phyloP scores from a whole-genome alignment of 2,888 invertebrate genomes.

The Punctoribates punctum region DNA sequence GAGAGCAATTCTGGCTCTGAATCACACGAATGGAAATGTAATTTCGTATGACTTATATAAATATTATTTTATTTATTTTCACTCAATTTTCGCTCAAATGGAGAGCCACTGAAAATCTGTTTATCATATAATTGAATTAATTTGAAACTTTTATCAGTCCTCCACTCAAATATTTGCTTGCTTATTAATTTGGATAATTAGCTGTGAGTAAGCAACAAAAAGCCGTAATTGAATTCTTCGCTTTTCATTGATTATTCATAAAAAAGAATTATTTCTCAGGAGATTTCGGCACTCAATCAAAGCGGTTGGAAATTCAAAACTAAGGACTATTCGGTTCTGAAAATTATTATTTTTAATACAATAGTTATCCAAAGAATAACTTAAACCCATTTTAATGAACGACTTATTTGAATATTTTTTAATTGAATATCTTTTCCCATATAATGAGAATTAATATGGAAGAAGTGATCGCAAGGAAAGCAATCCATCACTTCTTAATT shows the following conservation, averaged over 20 bases:
- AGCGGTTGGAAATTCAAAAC: background rate
- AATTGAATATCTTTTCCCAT: background rate
- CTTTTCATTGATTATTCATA: too few relatives aligned
- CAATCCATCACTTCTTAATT: constrained; percentile 33
- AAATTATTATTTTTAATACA: background rate
- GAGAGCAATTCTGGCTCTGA: background rate
- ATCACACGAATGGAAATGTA: background rate
- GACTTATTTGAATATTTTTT: constrained; percentile 5
- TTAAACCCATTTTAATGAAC: background rate
- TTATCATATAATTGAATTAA: constrained; percentile 6
- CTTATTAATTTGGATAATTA: too few relatives aligned
- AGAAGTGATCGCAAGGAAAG: background rate
- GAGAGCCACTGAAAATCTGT: background rate
- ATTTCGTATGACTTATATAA: background rate
- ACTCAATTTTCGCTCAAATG: background rate
- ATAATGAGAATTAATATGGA: background rate
- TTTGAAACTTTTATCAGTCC: background rate
- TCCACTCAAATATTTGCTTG: background rate
- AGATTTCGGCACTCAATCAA: too few relatives aligned
- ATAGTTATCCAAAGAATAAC: background rate
- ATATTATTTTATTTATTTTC: constrained; percentile 17
- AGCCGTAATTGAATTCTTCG: too few relatives aligned
- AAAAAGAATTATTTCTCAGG: too few relatives aligned
- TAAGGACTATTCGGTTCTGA: background rate
- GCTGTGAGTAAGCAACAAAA: too few relatives aligned